A percentile compares a stretch with the other conserved stretches of the same genome.
Evolutionary conservation across 2,888 invertebrate genomes (phyloP).

Genomic region (Morpho achilles): DNA sequence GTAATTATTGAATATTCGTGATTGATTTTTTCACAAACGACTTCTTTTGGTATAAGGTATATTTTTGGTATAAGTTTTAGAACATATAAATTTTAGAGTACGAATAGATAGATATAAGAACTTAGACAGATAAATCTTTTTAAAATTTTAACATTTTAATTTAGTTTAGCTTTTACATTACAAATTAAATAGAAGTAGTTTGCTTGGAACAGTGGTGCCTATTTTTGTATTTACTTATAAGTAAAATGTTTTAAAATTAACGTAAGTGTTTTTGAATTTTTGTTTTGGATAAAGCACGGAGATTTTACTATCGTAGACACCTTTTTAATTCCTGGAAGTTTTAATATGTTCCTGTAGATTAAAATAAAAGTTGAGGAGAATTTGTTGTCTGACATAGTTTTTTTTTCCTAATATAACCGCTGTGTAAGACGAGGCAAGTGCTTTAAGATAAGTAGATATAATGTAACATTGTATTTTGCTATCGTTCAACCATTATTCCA

Average conservation of each 20-base stretch:
- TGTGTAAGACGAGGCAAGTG: not conserved
- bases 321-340: not conserved
- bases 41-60: constrained; percentile 34
- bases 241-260: constrained; percentile 31
- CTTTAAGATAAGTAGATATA: no score
- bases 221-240: constrained; percentile 40
- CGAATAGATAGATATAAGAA: constrained; percentile 28
- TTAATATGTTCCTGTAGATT: not conserved
- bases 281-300: not conserved
- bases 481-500: no score
- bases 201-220: constrained; percentile 65
- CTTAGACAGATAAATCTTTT: constrained; percentile 27
- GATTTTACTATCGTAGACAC: not conserved
- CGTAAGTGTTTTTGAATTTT: constrained; percentile 19
- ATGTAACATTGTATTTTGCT: no score
- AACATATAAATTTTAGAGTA: constrained; percentile 32
- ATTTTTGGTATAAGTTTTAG: constrained; percentile 32
- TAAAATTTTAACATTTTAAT: constrained; percentile 18
- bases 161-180: constrained; percentile 25
- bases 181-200: constrained; percentile 47
- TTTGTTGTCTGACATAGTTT: not conserved
- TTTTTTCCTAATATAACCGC: not conserved
- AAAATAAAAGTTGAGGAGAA: not conserved
- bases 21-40: not conserved
- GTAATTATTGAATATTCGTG: no score